These are phyloP conservation scores for Habrosyne pyritoides DNA, from an alignment of 2,888 invertebrate genomes.

Conservation along the genomic window DNA sequence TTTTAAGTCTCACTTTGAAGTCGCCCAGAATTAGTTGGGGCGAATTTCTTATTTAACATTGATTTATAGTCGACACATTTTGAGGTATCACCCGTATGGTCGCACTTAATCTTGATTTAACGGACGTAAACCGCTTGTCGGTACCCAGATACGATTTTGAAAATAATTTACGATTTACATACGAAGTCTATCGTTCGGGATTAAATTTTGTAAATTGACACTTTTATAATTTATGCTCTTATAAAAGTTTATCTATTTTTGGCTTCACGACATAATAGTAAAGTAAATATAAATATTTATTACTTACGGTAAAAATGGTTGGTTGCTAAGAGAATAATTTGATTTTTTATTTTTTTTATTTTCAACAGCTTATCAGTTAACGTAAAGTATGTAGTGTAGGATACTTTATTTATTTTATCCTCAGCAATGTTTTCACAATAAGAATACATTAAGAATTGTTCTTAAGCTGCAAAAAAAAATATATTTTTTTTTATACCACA, in stretches of 20 bases:
- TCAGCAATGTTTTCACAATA: no score
- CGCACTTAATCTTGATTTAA: constrained; percentile 78
- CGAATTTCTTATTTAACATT: constrained; percentile 72
- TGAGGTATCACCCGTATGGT: constrained; percentile 71
- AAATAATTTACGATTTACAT: constrained; percentile 64
- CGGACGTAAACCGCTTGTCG: constrained; percentile 64
- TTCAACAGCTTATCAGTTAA: no score
- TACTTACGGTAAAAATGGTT: no score
- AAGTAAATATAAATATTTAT: neutral
- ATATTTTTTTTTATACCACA: no score
- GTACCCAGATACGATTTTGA: constrained; percentile 58
- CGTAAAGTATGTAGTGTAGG: no score
- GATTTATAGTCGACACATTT: constrained; percentile 73
- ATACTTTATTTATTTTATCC: no score
- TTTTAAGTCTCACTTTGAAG: constrained; percentile 69
- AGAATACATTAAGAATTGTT: no score
- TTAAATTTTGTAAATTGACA: constrained; percentile 19
- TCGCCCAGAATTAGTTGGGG: constrained; percentile 65
- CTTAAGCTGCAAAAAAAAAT: no score
- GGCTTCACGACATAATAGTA: neutral
- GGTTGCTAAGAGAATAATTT: no score
- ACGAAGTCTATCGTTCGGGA: constrained; percentile 38
- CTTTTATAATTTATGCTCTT: neutral
- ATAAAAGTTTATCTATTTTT: neutral
- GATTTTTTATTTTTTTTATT: no score